Conservation (phyloP, 2,797 vertebrate genomes). For the Liparis tanakae region DNA sequence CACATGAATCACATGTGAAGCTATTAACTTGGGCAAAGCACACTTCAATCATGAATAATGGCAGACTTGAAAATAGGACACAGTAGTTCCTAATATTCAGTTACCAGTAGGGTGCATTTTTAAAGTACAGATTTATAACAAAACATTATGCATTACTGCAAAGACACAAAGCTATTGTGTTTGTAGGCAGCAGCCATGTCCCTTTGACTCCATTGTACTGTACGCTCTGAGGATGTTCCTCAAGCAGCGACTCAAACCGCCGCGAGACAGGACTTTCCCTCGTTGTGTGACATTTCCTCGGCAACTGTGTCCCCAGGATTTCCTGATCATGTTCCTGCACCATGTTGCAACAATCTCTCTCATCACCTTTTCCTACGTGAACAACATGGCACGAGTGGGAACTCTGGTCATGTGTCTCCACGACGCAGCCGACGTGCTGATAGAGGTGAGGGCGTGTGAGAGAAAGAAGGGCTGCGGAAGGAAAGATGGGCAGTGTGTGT, state of each 20-base stretch:
- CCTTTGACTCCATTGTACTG: conserved; percentile 15
- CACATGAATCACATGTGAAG: not conserved
- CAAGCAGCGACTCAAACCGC: conserved; percentile 26
- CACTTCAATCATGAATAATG: conserved; percentile 4
- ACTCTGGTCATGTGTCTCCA: conserved; percentile 94
- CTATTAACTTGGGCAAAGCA: not conserved
- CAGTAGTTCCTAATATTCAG: not conserved
- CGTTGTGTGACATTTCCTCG: conserved; percentile 43
- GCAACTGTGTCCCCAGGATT: conserved; percentile 86
- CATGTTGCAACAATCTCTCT: conserved; percentile 90
- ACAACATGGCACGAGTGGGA: conserved; percentile 95
- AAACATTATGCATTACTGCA: not conserved
- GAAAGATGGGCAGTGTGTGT: conserved; percentile 24
- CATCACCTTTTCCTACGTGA: conserved; percentile 94
- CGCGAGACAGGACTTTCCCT: not conserved
- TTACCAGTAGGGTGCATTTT: not conserved
- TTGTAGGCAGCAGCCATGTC: conserved; percentile 4
- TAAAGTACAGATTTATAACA: not conserved
- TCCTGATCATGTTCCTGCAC: conserved; percentile 95
- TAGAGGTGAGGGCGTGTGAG: conserved; percentile 88
- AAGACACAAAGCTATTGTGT: conserved; percentile 12
- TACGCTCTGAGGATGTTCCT: not conserved
- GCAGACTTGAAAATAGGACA: conserved; percentile 17
- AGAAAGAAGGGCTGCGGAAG: not conserved
- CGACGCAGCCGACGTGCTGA: conserved; percentile 89